phyloP scores from a whole-genome alignment of 2,113 vertebrate genomes.

The Collichthys lucidus region DNA sequence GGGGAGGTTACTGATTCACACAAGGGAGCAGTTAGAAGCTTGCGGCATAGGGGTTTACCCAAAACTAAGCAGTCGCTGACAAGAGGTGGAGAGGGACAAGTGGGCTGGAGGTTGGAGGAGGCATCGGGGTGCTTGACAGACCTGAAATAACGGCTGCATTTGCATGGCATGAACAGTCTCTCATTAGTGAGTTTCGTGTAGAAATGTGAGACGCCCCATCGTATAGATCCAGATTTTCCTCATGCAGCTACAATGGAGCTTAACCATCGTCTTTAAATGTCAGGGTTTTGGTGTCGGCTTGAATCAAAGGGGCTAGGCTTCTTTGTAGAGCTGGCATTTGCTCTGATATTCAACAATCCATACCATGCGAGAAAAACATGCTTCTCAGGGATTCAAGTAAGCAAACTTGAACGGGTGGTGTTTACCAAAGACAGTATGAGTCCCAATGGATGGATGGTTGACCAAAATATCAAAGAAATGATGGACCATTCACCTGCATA shows the following conservation, averaged over 20 bases:
- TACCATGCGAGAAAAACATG: background rate
- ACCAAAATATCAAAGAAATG: too few species aligned
- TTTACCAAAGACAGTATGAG: too few species aligned
- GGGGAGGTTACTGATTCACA: conserved; percentile 40
- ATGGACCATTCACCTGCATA: too few species aligned
- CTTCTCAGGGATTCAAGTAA: background rate
- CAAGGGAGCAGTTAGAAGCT: conserved; percentile 43
- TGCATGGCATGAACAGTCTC: background rate
- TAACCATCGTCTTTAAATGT: conserved; percentile 32
- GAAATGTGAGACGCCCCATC: background rate
- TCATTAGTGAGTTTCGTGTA: conserved; percentile 1
- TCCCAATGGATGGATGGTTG: too few species aligned
- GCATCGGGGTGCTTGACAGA: background rate
- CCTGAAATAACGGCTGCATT: background rate
- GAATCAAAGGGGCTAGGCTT: background rate
- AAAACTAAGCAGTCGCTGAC: conserved; percentile 16
- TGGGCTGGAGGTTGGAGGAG: conserved; percentile 2
- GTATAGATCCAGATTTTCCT: background rate
- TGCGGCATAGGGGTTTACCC: conserved; percentile 23
- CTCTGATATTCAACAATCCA: background rate
- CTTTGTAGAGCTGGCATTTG: conserved; percentile 8
- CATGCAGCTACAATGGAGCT: background rate
- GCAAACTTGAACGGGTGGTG: background rate
- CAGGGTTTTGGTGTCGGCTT: conserved; percentile 3
- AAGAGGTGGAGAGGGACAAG: conserved; percentile 19